These are phyloP conservation scores for Diadumene lineata DNA, from an alignment of 92 coral and sea anemone species.

Conservation along the genomic window DNA sequence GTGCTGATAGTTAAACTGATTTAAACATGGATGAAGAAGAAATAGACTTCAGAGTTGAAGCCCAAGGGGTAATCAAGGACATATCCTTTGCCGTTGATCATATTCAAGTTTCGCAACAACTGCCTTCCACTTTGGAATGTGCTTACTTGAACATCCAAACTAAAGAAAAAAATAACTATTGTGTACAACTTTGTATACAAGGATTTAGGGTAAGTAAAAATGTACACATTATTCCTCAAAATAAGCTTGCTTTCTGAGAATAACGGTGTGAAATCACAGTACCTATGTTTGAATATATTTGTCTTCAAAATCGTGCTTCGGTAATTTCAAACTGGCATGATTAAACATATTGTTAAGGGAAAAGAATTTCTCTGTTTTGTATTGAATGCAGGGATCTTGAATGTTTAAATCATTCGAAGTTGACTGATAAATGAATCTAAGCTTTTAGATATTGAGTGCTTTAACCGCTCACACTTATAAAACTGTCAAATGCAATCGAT, in stretches of 20 bases:
- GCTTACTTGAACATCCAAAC: slow-evolving; percentile 86
- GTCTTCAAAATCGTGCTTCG: too few species aligned
- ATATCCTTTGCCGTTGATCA: slow-evolving; percentile 69
- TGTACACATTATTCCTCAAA: background rate
- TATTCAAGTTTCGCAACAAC: slow-evolving; percentile 64
- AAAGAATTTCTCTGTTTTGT: too few species aligned
- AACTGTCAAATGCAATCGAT: too few species aligned
- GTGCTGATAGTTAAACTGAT: background rate
- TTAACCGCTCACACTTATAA: too few species aligned
- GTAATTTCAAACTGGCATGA: too few species aligned
- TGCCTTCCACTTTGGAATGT: slow-evolving; percentile 65
- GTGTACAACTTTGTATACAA: slow-evolving; percentile 66
- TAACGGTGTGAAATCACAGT: too few species aligned
- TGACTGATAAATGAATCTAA: too few species aligned
- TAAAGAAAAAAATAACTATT: slow-evolving; percentile 57
- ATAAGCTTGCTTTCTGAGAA: background rate
- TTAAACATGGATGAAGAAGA: slow-evolving; percentile 74
- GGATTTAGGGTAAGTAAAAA: slow-evolving; percentile 79
- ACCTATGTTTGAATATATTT: too few species aligned
- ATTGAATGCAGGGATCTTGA: too few species aligned
- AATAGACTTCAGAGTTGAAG: slow-evolving; percentile 91
- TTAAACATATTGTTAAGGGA: too few species aligned
- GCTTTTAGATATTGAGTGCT: too few species aligned
- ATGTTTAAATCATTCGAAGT: too few species aligned
- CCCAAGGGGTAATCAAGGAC: slow-evolving; percentile 73